These are phyloP conservation scores for Cebidichthys violaceus DNA, from an alignment of 2,113 vertebrate species.

Conservation along the genomic window DNA sequence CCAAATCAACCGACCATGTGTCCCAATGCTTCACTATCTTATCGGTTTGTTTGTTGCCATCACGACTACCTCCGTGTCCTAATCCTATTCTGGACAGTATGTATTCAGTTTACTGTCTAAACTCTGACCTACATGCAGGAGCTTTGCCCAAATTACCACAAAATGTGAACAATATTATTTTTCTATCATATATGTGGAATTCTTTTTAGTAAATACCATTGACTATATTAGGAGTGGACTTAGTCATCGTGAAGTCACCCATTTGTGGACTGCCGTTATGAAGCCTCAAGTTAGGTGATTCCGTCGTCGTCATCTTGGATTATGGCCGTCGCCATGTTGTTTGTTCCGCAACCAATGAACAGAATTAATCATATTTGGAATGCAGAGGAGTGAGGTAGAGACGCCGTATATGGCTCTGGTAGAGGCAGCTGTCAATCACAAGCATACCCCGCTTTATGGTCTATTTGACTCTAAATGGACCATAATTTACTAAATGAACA, in stretches of 20 bases:
- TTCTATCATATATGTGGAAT: background rate
- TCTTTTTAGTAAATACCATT: background rate
- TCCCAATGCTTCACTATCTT: constrained; percentile 58
- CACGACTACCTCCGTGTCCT: background rate
- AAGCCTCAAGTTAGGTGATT: no score
- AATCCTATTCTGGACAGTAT: constrained; percentile 12
- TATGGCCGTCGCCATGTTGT: no score
- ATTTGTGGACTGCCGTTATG: background rate
- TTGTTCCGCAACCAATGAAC: background rate
- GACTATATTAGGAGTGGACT: background rate
- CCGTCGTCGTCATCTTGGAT: no score
- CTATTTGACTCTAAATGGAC: background rate
- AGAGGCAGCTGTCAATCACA: background rate
- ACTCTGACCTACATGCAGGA: constrained; percentile 26
- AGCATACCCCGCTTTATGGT: background rate
- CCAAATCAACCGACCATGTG: constrained; percentile 52
- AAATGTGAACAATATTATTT: constrained; percentile 3
- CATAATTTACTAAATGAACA: no score
- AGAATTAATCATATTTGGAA: background rate
- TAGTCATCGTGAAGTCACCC: background rate
- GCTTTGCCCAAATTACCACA: background rate
- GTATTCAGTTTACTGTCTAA: constrained; percentile 14
- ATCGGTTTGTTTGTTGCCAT: constrained; percentile 51
- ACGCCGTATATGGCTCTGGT: background rate
- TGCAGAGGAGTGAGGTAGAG: background rate